Evolutionary conservation across 2,888 invertebrate genomes (phyloP), one percentile per base, ranked within the genome.

Genomic region (Protodeltote pygarga): DNA sequence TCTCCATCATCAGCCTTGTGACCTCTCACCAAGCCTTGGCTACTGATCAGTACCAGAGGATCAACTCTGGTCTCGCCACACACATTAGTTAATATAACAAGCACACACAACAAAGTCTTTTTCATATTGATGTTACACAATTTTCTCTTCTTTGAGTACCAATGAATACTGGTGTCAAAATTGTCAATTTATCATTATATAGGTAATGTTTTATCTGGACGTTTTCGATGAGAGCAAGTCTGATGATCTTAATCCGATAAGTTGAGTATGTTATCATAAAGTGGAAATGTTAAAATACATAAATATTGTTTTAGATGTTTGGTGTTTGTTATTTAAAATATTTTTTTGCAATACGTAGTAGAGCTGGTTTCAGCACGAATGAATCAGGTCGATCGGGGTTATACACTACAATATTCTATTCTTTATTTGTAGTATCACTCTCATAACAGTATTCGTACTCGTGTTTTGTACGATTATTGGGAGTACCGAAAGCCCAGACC

Each of bases 11-110:
- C 67, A 0, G 89, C 81, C 41, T 71, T 87, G 21, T 79, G 76
- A 6, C 92, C 92, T 57, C 83, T 80, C 13, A 92, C 81, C 15
- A 92, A 51, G 1, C 91, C 92, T 70, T 92, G 91, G 4, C 76
- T 66, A 39, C 39, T 71, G 20, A 86, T 77, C 2, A 87, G 58
- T 6, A 92, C 91, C 19, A 92, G 65, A 0, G 91, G 91, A 57
- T 92, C 91, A 4, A 91, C 83, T 53, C 88, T 83, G 4, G 75
- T 53, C 51, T 82, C 69, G 59, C 73, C 45, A 24, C 49, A 49
- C 27, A 63, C 71, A 57, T 41, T 67, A 14, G 37, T 39, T 42
- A 68, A 33, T 17, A 65, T 39, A 25, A 70, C 38, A 8, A 73
- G 55, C 19, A 63, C 50, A 61, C 62, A 59, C 8, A 73, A 33